Conservation (phyloP, 2,113 vertebrate genomes). For the Ammospiza caudacuta region DNA sequence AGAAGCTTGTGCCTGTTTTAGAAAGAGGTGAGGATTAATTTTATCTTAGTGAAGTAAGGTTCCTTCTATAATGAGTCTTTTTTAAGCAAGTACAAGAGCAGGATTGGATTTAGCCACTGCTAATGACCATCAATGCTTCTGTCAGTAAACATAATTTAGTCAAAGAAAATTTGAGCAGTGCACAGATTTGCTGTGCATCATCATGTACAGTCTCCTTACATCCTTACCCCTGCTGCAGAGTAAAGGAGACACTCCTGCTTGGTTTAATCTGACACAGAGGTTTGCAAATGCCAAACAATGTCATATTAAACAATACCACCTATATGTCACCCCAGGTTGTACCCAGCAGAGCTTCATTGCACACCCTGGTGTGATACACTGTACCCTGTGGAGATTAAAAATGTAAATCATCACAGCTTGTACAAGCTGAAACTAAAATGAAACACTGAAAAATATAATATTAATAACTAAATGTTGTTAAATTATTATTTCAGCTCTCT, state of each 20-base stretch:
- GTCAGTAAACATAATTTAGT: not conserved
- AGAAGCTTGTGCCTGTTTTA: not conserved
- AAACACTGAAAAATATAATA: not conserved
- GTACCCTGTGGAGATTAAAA: not conserved
- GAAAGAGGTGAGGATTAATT: not conserved
- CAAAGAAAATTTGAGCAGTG: not conserved
- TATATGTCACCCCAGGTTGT: not conserved
- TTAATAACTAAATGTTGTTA: not conserved
- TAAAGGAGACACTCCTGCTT: not conserved
- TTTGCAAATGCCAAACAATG: not conserved
- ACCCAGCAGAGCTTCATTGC: not conserved
- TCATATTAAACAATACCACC: not conserved
- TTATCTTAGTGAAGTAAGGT: not conserved
- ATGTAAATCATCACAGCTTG: not conserved
- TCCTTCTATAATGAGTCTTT: not conserved
- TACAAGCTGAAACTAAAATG: not conserved
- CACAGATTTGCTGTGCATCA: not conserved
- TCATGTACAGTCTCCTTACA: not conserved
- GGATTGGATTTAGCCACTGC: not conserved
- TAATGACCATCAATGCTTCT: not conserved
- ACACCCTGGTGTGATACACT: not conserved
- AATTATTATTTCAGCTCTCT: not conserved
- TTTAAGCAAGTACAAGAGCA: not conserved
- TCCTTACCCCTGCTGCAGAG: not conserved
- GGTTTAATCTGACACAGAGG: not conserved